Evolutionary conservation across 2,113 vertebrate species (phyloP).

Genomic region (Thomomys bottae): DNA sequence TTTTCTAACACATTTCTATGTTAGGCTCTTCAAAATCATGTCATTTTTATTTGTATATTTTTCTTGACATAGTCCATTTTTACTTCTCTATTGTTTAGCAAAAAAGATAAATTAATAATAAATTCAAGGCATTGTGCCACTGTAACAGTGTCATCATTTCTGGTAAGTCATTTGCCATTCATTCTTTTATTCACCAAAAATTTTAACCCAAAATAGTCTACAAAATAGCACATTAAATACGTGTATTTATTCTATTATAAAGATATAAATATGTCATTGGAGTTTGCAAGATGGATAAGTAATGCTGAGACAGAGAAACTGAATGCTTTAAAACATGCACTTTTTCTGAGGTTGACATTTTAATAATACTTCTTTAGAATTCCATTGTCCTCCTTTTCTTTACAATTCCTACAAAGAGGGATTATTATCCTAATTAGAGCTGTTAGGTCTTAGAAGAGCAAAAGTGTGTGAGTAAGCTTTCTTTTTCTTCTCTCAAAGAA

Average conservation of each 20-base stretch:
- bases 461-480: conserved; percentile 63
- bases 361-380: conserved; percentile 70
- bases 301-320: conserved; percentile 50
- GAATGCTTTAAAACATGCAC: conserved; percentile 45
- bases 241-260: conserved; percentile 29
- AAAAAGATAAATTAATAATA: not conserved
- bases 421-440: conserved; percentile 77
- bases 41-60: not conserved
- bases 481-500: conserved; percentile 45
- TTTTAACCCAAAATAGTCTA: conserved; percentile 31
- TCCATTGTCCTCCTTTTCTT: conserved; percentile 70
- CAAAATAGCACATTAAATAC: not conserved
- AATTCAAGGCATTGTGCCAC: not conserved
- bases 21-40: not conserved
- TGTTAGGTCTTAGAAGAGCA: conserved; percentile 53
- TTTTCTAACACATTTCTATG: not conserved
- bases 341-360: conserved; percentile 69
- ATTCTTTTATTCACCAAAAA: not conserved
- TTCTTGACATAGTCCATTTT: not conserved
- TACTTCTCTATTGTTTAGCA: not conserved
- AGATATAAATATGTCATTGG: conserved; percentile 39
- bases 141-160: not conserved
- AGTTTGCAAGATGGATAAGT: conserved; percentile 42
- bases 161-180: conserved; percentile 2
- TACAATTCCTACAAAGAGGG: conserved; percentile 66